Conservation (phyloP, 2,888 invertebrate species). For the Conistra vaccinii region DNA sequence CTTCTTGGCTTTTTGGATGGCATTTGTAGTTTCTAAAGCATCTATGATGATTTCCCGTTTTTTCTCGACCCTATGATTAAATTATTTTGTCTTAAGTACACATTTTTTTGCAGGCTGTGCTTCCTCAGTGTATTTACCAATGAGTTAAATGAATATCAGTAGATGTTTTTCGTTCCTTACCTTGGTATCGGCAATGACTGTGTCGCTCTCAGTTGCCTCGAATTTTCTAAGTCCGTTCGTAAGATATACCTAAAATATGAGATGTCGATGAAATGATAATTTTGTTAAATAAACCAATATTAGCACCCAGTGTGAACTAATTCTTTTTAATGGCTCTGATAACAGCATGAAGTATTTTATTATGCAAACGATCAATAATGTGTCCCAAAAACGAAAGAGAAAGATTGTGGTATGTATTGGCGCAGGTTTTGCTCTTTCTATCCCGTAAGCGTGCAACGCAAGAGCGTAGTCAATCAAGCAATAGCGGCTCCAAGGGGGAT, state of each 20-base stretch:
- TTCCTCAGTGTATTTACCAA: not conserved
- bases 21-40: constrained; percentile 73
- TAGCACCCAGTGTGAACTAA: not conserved
- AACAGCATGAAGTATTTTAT: not conserved
- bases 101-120: not conserved
- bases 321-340: not conserved
- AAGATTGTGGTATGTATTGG: not conserved
- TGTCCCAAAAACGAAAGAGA: not conserved
- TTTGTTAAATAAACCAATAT: constrained; percentile 10
- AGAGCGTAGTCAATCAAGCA: not conserved
- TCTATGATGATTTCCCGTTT: constrained; percentile 72
- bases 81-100: not conserved
- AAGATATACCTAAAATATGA: constrained; percentile 72
- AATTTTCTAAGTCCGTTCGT: constrained; percentile 85
- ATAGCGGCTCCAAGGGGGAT: no score
- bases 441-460: not conserved
- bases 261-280: constrained; percentile 65
- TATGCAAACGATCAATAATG: no score
- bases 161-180: no score
- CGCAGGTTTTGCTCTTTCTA: not conserved
- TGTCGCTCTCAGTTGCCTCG: constrained; percentile 85
- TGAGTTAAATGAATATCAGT: constrained; percentile 7
- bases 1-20: constrained; percentile 77
- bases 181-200: constrained; percentile 84
- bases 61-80: constrained; percentile 74